phyloP scores from a whole-genome alignment of 1,140 invertebrate genomes.

The Hycleus phaleratus region DNA sequence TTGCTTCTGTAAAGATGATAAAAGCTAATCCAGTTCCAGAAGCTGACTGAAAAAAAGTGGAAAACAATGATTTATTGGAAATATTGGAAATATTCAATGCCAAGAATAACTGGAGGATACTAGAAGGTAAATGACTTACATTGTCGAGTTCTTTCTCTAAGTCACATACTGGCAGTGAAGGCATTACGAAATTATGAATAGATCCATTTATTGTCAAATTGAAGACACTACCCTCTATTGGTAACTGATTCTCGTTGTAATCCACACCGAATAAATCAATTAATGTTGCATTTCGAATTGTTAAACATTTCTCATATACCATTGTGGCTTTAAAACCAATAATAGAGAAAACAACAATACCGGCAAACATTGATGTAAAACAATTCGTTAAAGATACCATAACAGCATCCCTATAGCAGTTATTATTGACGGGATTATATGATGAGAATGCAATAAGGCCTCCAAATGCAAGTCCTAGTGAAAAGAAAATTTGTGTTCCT shows the following conservation, averaged over 20 bases:
- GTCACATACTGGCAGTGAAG: conserved; percentile 65
- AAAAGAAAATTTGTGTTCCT: conserved; percentile 95
- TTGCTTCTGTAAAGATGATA: conserved; percentile 94
- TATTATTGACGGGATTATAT: conserved; percentile 94
- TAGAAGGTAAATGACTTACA: conserved; percentile 49
- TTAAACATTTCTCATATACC: conserved; percentile 69
- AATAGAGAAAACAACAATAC: conserved; percentile 95
- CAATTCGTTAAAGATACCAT: conserved; percentile 93
- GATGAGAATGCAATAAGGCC: conserved; percentile 91
- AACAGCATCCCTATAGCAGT: conserved; percentile 89
- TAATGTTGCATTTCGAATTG: conserved; percentile 53
- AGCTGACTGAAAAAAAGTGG: conserved; percentile 62
- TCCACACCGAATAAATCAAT: conserved; percentile 44
- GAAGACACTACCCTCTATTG: conserved; percentile 46
- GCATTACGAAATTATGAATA: conserved; percentile 52
- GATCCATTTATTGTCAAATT: conserved; percentile 51
- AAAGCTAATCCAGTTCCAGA: conserved; percentile 90
- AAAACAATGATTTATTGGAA: no score
- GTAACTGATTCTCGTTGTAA: conserved; percentile 45
- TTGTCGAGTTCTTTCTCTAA: conserved; percentile 81
- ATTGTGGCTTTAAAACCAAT: conserved; percentile 91
- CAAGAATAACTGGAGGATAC: no score
- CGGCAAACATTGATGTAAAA: conserved; percentile 94
- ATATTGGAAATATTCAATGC: no score
- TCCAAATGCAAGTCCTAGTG: conserved; percentile 88